Percentiles rank a stretch among this genome's conserved stretches.
Evolutionary conservation across 1,140 invertebrate species (phyloP).

Genomic region (Colletes latitarsis): DNA sequence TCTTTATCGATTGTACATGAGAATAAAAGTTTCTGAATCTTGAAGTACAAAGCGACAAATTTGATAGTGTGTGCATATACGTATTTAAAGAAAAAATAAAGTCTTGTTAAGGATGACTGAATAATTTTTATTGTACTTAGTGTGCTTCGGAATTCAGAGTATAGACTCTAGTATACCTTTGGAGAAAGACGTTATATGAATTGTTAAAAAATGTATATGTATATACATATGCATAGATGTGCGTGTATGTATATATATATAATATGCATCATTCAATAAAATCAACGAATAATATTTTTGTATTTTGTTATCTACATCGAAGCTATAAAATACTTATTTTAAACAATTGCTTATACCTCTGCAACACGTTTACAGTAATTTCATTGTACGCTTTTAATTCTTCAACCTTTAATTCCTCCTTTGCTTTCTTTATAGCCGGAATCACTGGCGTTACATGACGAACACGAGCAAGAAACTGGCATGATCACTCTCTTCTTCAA

Average conservation of each 20-base stretch:
- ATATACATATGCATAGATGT: not conserved
- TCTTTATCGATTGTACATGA: too few relatives aligned
- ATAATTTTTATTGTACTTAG: constrained; percentile 40
- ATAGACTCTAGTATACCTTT: constrained; percentile 15
- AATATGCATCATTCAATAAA: constrained; percentile 27
- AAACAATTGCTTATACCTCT: not conserved
- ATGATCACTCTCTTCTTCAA: constrained; percentile 80
- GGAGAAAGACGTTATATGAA: constrained; percentile 20
- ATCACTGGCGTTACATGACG: not conserved
- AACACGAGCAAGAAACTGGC: constrained; percentile 82
- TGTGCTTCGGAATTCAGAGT: constrained; percentile 11
- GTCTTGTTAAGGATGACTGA: constrained; percentile 36
- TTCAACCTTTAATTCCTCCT: constrained; percentile 11
- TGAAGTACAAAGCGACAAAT: constrained; percentile 23
- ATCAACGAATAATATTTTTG: constrained; percentile 39
- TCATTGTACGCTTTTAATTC: not conserved
- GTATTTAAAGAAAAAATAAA: not conserved
- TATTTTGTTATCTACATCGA: constrained; percentile 1
- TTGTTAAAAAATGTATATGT: constrained; percentile 23
- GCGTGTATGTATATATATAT: not conserved
- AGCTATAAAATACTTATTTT: not conserved
- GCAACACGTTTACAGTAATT: not conserved
- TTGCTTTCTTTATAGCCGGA: constrained; percentile 16
- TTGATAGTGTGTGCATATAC: not conserved
- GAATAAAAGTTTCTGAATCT: not conserved